Evolutionary conservation across 2,888 invertebrate species (phyloP).

Genomic region (Eupithecia pulchellata): DNA sequence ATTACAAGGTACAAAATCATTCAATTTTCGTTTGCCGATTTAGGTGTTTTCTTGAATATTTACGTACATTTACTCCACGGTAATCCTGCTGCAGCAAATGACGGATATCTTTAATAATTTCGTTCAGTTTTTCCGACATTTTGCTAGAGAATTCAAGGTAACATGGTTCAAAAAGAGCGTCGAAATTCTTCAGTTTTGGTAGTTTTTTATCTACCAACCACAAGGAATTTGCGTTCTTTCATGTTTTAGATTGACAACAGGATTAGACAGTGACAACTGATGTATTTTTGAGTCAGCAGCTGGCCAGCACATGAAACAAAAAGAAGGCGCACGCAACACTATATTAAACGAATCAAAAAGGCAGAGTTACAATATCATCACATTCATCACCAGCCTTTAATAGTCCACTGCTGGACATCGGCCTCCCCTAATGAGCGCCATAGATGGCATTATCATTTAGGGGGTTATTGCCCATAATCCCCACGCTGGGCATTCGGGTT

Average conservation of each 20-base stretch:
- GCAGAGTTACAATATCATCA: too few relatives aligned
- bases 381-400: too few relatives aligned
- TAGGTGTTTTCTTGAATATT: neutral
- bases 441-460: too few relatives aligned
- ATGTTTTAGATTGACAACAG: constrained; percentile 41
- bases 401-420: too few relatives aligned
- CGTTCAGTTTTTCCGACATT: constrained; percentile 70
- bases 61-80: constrained; percentile 78
- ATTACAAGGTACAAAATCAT: constrained; percentile 49
- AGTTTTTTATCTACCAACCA: constrained; percentile 19
- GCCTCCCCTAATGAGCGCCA: too few relatives aligned
- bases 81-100: constrained; percentile 75
- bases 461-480: too few relatives aligned
- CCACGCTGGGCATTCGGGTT: too few relatives aligned
- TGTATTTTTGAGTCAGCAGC: neutral
- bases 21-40: constrained; percentile 5
- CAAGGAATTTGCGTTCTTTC: constrained; percentile 18
- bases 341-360: neutral
- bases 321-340: neutral
- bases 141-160: constrained; percentile 51
- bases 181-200: constrained; percentile 52
- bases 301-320: neutral
- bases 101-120: constrained; percentile 65
- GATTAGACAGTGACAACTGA: constrained; percentile 16
- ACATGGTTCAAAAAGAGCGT: constrained; percentile 61